These are phyloP conservation scores for Melanophora roralis DNA, from an alignment of 2,888 invertebrate species.

Conservation along the genomic window DNA sequence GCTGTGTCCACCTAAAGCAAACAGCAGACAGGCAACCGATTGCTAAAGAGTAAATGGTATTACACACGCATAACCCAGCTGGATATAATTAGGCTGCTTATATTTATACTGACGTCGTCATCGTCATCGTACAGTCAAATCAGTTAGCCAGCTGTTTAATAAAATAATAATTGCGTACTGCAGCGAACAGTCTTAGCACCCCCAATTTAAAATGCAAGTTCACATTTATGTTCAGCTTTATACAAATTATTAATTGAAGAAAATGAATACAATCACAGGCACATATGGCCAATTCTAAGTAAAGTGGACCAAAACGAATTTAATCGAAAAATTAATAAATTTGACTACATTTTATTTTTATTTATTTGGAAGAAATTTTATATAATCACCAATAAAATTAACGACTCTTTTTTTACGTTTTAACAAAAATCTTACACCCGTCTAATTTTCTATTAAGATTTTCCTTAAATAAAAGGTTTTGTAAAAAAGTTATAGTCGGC, in stretches of 20 bases:
- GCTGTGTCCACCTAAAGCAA: neutral
- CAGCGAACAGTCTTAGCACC: neutral
- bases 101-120: neutral
- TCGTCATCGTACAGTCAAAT: neutral
- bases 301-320: no score
- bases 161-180: constrained; percentile 15
- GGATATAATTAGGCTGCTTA: constrained; percentile 28
- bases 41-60: neutral
- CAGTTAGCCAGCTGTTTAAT: constrained; percentile 19
- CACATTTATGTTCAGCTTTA: constrained; percentile 33
- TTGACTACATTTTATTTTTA: no score
- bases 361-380: no score
- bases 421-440: no score
- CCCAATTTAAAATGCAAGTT: constrained; percentile 6
- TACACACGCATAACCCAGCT: constrained; percentile 34
- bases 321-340: no score
- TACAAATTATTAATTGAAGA: constrained; percentile 42
- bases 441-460: no score
- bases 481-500: no score
- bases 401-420: no score
- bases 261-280: constrained; percentile 14
- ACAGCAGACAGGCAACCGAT: constrained; percentile 17
- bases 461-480: no score
- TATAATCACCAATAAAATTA: no score
- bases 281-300: no score